Evolutionary conservation across 2,797 vertebrate species (phyloP), one percentile per base, ranked within the genome.

Genomic region (Gymnoscopelus microlampas): DNA sequence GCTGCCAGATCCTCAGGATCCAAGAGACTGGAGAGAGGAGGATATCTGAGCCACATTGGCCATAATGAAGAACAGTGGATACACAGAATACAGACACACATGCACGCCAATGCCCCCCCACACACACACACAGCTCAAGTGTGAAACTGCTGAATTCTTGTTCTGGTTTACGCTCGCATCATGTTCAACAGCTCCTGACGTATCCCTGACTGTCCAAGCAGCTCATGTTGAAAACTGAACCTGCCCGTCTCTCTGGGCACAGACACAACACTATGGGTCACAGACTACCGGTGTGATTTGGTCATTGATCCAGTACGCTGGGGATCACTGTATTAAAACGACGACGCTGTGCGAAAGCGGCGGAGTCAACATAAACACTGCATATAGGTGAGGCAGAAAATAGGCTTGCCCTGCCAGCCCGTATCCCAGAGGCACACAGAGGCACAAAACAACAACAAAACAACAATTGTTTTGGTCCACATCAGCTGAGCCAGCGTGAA

Each of bases 401-500:
- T 14, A 67, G 73, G 60, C 67, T 1, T 29, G 26, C 51, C 5
- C 56, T 51, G 54, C 19, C 57, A 48, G 63, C 23, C 60, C 11
- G 24, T 4, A 50, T 61, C n/a, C 19, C 58, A 44, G 35, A 19
- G 58, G 19, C 66, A 59, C 50, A 63, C 68, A 0, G 57, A 68
- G 69, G 64, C 59, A 68, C 73, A 73, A 71, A 73, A 83, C 74
- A 84, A 79, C 44, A 71, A 89, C 80, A 86, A 75, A 81, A 73
- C 78, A 80, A 81, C 80, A 82, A 79, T 85, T 89, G 90, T 91
- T 89, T 84, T 70, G 66, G 77, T 73, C 66, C 8, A 66, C 71
- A 81, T 92, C 90, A 91, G 89, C 90, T 91, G 91, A 90, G 77
- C 77, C n/a, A 9, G 14, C 69, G 75, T 48, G 39, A 85, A 82